Evolutionary conservation across 2,113 vertebrate species (phyloP).

Genomic region (Rhineura floridana): DNA sequence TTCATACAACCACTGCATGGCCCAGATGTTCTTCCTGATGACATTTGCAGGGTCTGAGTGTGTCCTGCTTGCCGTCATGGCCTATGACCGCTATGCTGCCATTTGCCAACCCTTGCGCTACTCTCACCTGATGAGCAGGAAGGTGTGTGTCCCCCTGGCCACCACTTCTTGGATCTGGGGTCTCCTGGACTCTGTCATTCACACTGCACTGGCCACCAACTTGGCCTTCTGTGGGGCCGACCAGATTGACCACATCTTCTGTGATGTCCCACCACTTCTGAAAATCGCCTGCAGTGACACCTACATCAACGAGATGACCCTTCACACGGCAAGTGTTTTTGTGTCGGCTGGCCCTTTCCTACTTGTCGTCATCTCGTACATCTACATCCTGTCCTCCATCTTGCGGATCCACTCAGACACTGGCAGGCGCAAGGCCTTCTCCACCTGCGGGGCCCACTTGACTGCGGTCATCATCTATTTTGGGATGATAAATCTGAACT

Average conservation of each 20-base stretch:
- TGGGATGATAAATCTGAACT: conserved; percentile 28
- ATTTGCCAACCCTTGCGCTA: conserved; percentile 51
- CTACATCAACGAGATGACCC: not conserved
- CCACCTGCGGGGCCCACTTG: conserved; percentile 51
- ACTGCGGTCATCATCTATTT: conserved; percentile 28
- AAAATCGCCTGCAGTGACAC: conserved; percentile 12
- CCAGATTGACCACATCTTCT: conserved; percentile 54
- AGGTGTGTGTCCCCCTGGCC: fast-evolving
- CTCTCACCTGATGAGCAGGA: fast-evolving
- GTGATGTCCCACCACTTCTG: conserved; percentile 33
- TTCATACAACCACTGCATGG: conserved; percentile 26
- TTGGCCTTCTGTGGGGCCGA: conserved; percentile 28
- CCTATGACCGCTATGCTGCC: conserved; percentile 28
- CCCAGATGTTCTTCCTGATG: conserved; percentile 49
- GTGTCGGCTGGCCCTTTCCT: conserved; percentile 48
- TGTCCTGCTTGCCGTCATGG: conserved; percentile 32
- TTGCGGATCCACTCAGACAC: not conserved
- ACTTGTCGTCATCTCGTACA: not conserved
- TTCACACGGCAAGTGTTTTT: fast-evolving
- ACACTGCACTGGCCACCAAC: conserved; percentile 10
- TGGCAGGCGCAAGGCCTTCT: conserved; percentile 45
- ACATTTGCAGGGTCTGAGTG: not conserved
- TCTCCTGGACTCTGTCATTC: not conserved
- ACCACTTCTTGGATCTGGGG: conserved; percentile 42
- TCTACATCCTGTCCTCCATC: conserved; percentile 36